Percentiles rank a stretch among this genome's conserved stretches.
Evolutionary conservation across 92 coral and sea anemone genomes (phyloP).

Genomic region (Actinostola sp.): DNA sequence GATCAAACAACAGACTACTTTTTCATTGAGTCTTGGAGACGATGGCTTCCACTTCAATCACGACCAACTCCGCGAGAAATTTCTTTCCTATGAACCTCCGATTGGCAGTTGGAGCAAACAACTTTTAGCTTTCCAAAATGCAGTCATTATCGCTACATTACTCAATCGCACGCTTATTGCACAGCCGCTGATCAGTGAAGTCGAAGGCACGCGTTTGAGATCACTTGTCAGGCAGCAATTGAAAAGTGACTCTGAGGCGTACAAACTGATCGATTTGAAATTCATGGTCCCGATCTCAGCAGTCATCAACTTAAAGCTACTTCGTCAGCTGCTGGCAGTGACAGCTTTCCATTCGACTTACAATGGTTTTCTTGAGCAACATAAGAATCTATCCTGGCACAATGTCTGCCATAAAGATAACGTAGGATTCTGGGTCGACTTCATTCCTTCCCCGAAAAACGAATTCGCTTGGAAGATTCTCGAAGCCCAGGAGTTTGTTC

Average conservation of each 20-base stretch:
- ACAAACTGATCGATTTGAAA: constrained; percentile 48
- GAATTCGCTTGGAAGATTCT: constrained; percentile 70
- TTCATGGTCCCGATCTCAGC: constrained; percentile 77
- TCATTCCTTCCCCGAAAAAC: constrained; percentile 69
- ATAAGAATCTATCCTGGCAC: constrained; percentile 51
- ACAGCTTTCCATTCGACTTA: constrained; percentile 35
- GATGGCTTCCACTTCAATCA: constrained; percentile 70
- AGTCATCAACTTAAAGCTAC: constrained; percentile 53
- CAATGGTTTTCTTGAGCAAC: constrained; percentile 35
- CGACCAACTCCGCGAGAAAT: constrained; percentile 34
- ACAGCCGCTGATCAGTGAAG: constrained; percentile 75
- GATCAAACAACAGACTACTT: constrained; percentile 24
- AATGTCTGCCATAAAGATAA: constrained; percentile 71
- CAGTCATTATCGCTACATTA: constrained; percentile 72
- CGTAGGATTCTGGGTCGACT: constrained; percentile 79
- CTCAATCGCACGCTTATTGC: constrained; percentile 78
- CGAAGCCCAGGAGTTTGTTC: constrained; percentile 62
- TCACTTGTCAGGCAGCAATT: constrained; percentile 29
- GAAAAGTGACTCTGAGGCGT: constrained; percentile 55
- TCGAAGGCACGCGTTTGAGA: constrained; percentile 57
- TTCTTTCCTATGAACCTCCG: constrained; percentile 83
- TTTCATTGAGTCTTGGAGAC: constrained; percentile 51
- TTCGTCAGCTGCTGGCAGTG: constrained; percentile 48
- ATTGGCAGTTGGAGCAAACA: constrained; percentile 86
- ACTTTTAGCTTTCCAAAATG: constrained; percentile 84